phyloP scores from a whole-genome alignment of 2,888 invertebrate species.

The Ischnus inquisitorius region DNA sequence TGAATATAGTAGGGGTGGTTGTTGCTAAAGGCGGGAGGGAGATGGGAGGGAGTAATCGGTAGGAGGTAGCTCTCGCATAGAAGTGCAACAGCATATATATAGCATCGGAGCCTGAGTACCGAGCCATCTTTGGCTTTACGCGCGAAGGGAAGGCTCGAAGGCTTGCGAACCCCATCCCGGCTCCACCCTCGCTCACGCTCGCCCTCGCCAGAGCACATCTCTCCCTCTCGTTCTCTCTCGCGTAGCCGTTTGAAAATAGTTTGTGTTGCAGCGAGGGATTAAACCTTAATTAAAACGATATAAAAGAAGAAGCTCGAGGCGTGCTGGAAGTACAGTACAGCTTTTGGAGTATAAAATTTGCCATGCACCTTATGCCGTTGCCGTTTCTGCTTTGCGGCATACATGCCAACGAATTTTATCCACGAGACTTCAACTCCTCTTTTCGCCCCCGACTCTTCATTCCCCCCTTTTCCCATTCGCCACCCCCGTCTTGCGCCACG shows the following conservation, averaged over 20 bases:
- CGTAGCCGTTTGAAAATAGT: conserved; percentile 59
- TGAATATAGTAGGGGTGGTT: conserved; percentile 18
- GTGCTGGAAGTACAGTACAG: conserved; percentile 50
- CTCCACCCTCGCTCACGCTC: conserved; percentile 1
- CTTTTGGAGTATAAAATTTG: conserved; percentile 55
- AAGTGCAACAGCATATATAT: conserved; percentile 46
- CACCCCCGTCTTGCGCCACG: not conserved
- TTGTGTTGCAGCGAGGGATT: conserved; percentile 60
- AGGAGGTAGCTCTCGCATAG: conserved; percentile 22
- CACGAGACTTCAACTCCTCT: not conserved
- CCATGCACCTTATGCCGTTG: conserved; percentile 58
- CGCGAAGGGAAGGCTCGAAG: conserved; percentile 45
- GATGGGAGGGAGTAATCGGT: not conserved
- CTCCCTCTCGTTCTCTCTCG: conserved; percentile 7
- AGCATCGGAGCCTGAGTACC: conserved; percentile 35
- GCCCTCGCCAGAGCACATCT: not conserved
- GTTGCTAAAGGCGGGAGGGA: conserved; percentile 11
- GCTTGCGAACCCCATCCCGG: conserved; percentile 16
- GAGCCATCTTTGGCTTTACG: conserved; percentile 54
- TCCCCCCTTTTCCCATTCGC: no score
- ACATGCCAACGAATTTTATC: conserved; percentile 27
- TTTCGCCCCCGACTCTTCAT: not conserved
- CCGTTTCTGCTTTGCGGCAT: conserved; percentile 6
- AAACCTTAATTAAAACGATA: conserved; percentile 67
- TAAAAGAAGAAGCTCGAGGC: conserved; percentile 63